Conservation (phyloP, 2,888 invertebrate species). For the Xestia ashworthii region DNA sequence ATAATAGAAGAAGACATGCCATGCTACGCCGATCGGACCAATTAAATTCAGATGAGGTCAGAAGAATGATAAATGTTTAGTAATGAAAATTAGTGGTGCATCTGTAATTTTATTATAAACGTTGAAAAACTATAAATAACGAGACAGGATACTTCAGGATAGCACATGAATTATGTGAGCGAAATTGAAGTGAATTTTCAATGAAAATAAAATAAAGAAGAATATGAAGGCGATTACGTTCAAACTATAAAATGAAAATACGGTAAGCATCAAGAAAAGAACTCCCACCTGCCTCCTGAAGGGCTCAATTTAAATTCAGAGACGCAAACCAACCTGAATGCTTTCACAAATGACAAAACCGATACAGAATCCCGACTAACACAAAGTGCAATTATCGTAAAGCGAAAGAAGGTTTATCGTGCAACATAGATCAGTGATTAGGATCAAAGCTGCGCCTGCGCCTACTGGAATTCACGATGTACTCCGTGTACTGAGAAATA, state of each 20-base stretch:
- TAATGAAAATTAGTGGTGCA: not conserved
- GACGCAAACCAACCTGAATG: not conserved
- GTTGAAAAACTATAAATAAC: not conserved
- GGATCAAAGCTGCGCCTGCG: constrained; percentile 51
- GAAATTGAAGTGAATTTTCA: not conserved
- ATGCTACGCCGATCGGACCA: not conserved
- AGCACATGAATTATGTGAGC: not conserved
- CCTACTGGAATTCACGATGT: constrained; percentile 57
- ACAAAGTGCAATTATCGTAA: constrained; percentile 56
- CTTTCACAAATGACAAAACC: constrained; percentile 27
- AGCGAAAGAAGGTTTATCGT: constrained; percentile 51
- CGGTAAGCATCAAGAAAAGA: not conserved
- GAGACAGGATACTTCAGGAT: not conserved
- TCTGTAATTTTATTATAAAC: not conserved
- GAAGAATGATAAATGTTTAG: not conserved
- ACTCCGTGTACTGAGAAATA: constrained; percentile 31
- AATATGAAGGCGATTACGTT: not conserved
- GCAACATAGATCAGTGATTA: constrained; percentile 50
- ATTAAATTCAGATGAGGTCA: not conserved
- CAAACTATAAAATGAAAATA: not conserved
- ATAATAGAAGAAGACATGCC: not conserved
- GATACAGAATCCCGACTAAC: constrained; percentile 20
- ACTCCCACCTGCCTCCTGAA: not conserved
- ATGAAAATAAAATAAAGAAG: not conserved
- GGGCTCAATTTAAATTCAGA: constrained; percentile 10